Conservation (phyloP, 1,140 invertebrate species). For the Zaprionus kolodkinae region DNA sequence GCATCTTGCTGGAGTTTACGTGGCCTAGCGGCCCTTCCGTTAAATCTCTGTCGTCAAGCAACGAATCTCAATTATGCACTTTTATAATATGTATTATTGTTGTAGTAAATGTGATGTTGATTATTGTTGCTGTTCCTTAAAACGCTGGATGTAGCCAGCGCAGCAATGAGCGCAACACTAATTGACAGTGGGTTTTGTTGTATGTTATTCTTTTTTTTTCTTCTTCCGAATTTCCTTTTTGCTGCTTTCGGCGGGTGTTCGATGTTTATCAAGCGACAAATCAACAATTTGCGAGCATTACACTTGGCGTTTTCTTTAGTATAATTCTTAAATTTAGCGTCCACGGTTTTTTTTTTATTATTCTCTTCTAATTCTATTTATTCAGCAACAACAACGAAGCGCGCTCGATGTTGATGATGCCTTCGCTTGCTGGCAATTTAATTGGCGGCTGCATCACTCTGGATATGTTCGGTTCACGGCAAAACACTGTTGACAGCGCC, state of each 20-base stretch:
- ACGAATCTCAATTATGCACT: slow-evolving; percentile 19
- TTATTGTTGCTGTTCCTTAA: slow-evolving; percentile 8
- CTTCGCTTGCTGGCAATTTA: slow-evolving; percentile 36
- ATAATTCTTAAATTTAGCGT: slow-evolving; percentile 38
- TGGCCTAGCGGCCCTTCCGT: slow-evolving; percentile 27
- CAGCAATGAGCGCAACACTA: not conserved
- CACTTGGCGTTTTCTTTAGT: slow-evolving; percentile 37
- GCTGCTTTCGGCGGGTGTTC: slow-evolving; percentile 8
- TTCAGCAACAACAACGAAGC: slow-evolving; percentile 46
- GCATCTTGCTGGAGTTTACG: slow-evolving; percentile 71
- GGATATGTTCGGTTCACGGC: slow-evolving; percentile 6
- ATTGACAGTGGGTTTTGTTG: not conserved
- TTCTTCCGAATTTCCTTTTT: not conserved
- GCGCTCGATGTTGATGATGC: slow-evolving; percentile 51
- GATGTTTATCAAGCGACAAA: slow-evolving; percentile 18
- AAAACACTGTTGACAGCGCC: slow-evolving; percentile 18
- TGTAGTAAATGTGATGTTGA: not conserved
- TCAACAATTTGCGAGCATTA: slow-evolving; percentile 59
- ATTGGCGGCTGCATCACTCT: slow-evolving; percentile 51
- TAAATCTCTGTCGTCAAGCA: slow-evolving; percentile 6
- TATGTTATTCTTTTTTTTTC: slow-evolving; percentile 5
- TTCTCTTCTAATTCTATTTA: slow-evolving; percentile 45
- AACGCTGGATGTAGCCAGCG: not conserved
- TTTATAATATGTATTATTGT: not conserved
- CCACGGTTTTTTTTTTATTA: slow-evolving; percentile 11